phyloP scores from a whole-genome alignment of 92 coral and sea anemone genomes.

The Ricordea florida region DNA sequence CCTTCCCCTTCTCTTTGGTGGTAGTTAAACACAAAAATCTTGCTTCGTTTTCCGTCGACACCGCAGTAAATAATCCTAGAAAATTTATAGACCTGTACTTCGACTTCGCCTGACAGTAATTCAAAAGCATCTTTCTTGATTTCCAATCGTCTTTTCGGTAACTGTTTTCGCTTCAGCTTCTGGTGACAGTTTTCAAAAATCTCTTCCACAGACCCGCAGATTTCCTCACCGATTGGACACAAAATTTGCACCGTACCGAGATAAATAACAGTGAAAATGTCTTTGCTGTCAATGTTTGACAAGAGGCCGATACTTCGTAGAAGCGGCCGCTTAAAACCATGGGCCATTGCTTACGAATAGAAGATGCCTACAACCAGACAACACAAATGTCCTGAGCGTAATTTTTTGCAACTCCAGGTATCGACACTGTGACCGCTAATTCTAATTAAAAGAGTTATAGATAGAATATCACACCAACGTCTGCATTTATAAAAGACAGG shows the following conservation, averaged over 20 bases:
- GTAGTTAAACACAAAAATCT: constrained; percentile 75
- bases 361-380: too few species aligned
- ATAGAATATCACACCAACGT: too few species aligned
- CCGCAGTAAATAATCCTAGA: constrained; percentile 81
- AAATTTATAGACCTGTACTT: constrained; percentile 45
- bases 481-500: too few species aligned
- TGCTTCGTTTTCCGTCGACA: constrained; percentile 69
- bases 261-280: constrained; percentile 31
- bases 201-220: constrained; percentile 86
- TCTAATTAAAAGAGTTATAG: too few species aligned
- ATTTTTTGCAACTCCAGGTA: too few species aligned
- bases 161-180: constrained; percentile 13
- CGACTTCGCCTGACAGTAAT: constrained; percentile 5
- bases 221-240: constrained; percentile 80
- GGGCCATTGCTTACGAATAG: too few species aligned
- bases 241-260: constrained; percentile 80
- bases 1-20: constrained; percentile 47
- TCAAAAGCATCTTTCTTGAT: constrained; percentile 40
- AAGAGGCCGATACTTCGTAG: too few species aligned
- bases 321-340: too few species aligned
- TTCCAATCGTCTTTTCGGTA: constrained; percentile 51
- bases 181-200: constrained; percentile 56
- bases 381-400: too few species aligned
- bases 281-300: too few species aligned
- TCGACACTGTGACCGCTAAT: too few species aligned